Percentiles rank a stretch among this genome's conserved stretches.
Conservation (phyloP, 2,888 invertebrate species). For the Dorcus hopei region DNA sequence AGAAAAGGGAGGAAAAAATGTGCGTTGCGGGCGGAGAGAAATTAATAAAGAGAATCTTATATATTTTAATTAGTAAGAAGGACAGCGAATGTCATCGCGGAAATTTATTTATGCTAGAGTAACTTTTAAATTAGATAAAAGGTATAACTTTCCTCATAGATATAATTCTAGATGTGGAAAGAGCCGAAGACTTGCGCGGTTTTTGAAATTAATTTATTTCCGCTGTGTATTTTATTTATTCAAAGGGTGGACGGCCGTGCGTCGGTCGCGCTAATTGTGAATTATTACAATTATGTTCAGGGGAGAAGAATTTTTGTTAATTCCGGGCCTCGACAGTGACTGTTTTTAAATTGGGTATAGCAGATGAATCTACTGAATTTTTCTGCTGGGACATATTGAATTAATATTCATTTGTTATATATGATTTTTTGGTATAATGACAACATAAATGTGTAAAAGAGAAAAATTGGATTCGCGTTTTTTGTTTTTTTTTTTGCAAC, state of each 20-base stretch:
- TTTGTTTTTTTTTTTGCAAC: background rate
- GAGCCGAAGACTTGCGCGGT: constrained; percentile 34
- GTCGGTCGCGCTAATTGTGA: constrained; percentile 40
- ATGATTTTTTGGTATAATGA: background rate
- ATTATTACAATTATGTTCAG: constrained; percentile 44
- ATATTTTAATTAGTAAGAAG: constrained; percentile 1
- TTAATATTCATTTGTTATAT: constrained; percentile 44
- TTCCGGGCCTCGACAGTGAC: constrained; percentile 22
- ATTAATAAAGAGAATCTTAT: background rate
- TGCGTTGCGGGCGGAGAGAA: background rate
- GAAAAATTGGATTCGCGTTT: constrained; percentile 1
- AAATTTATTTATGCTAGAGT: background rate
- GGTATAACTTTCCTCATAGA: constrained; percentile 43
- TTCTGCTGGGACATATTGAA: constrained; percentile 46
- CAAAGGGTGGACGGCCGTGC: constrained; percentile 32
- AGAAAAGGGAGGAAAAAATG: too few relatives aligned
- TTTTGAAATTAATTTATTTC: constrained; percentile 41
- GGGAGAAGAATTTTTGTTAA: constrained; percentile 38
- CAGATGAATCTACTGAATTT: constrained; percentile 40
- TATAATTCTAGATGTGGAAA: constrained; percentile 32
- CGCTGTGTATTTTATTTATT: constrained; percentile 39
- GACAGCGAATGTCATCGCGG: background rate
- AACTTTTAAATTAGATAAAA: constrained; percentile 47
- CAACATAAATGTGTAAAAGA: background rate
- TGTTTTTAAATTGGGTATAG: constrained; percentile 34